Base-by-base conservation (phyloP, 2,888 invertebrate genomes). In the Thumatha senex region DNA sequence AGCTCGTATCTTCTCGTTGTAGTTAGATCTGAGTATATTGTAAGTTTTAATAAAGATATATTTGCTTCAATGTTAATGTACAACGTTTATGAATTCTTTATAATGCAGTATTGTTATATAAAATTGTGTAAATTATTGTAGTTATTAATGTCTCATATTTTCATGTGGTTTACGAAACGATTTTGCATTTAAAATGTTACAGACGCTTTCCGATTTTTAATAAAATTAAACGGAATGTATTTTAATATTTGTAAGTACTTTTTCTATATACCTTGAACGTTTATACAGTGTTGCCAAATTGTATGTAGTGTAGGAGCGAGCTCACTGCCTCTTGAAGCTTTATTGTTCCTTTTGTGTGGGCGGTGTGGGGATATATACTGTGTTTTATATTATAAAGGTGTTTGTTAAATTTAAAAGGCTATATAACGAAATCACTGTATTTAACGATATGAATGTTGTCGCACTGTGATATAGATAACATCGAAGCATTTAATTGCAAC, bases 241-340 rank as follows among this genome's bases (percentile, higher is more conserved):
- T 24, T 24, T 2, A 24, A 24, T 24, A 24, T 24, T 24, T 24
- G 3, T 24, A 24, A 24, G 18, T 40, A 15, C 12, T 15, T 15
- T 42, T 13, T 13, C 7, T 15, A 38, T 47, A 36, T 41, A 36
- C 13, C 13, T 36, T 14, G 14, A 39, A 47, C 59, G 58, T 48
- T 62, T 35, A 24, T 34, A 59, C 50, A 63, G 44, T 64, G 82
- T 78, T 80, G 85, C 85, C 85, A 85, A 85, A 85, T 85, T 82
- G 81, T 81, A 18, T 56, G 63, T 82, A 84, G 83, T 72, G 46
- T 24, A 24, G 18, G 5, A 2, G 18, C 43, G 24, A 45, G 48
- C 36, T 47, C 47, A 34, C 33, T 14, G 51, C 48, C 42, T 51
- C 40, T n/a, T 24, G 15, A 18, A 44, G 44, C 48, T 40, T 40